Evolutionary conservation across 1,140 invertebrate species (phyloP).

Genomic region (Uloborus diversus): DNA sequence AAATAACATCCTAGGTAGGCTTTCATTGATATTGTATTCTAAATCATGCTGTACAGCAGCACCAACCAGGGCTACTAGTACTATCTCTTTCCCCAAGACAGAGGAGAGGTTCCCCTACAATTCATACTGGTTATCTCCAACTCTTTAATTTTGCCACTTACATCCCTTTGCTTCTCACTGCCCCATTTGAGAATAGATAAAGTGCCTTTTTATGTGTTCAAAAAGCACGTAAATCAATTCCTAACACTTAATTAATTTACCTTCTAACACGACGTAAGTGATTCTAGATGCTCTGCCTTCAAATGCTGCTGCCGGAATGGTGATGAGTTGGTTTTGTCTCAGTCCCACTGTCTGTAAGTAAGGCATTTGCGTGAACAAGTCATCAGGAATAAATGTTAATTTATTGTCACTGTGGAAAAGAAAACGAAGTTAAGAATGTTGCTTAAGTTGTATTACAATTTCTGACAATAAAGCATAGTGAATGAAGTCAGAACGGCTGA

Average conservation of each 20-base stretch:
- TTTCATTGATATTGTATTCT: too few relatives aligned
- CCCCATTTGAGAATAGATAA: not conserved
- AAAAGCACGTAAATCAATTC: too few relatives aligned
- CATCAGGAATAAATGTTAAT: not conserved
- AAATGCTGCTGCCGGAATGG: not conserved
- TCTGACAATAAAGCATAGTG: not conserved
- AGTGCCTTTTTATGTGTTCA: too few relatives aligned
- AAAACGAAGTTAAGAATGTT: not conserved
- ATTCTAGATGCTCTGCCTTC: not conserved
- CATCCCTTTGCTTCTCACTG: too few relatives aligned
- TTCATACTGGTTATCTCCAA: too few relatives aligned
- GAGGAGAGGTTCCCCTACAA: too few relatives aligned
- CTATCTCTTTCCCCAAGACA: too few relatives aligned
- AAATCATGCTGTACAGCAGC: too few relatives aligned
- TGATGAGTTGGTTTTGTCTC: not conserved
- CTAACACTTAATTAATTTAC: too few relatives aligned
- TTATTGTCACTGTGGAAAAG: constrained; percentile 9
- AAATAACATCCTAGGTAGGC: too few relatives aligned
- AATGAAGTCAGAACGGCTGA: not conserved
- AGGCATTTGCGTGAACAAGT: constrained; percentile 30
- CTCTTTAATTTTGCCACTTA: too few relatives aligned
- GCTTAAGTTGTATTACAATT: not conserved
- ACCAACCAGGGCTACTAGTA: too few relatives aligned
- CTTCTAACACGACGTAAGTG: not conserved
- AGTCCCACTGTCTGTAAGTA: constrained; percentile 1